phyloP scores from a whole-genome alignment of 2,113 vertebrate genomes.

The Orycteropus afer region DNA sequence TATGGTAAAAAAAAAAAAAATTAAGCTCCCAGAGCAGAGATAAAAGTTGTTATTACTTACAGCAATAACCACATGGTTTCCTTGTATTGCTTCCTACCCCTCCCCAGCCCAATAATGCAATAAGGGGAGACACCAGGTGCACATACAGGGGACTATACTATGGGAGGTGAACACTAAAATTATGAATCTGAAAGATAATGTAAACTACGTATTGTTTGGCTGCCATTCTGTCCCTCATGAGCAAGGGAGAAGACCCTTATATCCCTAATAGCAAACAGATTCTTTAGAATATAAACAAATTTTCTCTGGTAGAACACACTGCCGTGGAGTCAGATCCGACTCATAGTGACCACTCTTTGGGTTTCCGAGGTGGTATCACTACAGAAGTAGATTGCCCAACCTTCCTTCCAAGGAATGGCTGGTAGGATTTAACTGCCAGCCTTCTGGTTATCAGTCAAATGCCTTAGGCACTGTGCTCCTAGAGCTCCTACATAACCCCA shows the following conservation, averaged over 20 bases:
- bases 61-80: not conserved
- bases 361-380: too few relatives aligned
- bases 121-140: not conserved
- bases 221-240: not conserved
- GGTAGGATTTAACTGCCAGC: too few relatives aligned
- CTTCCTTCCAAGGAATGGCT: too few relatives aligned
- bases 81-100: not conserved
- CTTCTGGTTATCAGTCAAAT: too few relatives aligned
- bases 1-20: not conserved
- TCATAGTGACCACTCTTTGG: too few relatives aligned
- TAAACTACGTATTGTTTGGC: not conserved
- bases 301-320: not conserved
- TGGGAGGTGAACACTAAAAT: not conserved
- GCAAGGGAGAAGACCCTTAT: not conserved
- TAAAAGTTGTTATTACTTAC: not conserved
- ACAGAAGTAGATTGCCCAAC: too few relatives aligned
- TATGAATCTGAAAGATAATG: not conserved
- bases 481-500: not conserved
- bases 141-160: fast-evolving
- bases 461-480: too few relatives aligned
- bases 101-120: not conserved
- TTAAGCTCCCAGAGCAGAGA: not conserved
- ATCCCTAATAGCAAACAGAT: not conserved
- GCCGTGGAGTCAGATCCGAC: too few relatives aligned
- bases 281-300: not conserved